Evolutionary conservation across 2,113 vertebrate species (phyloP), one percentile per base, ranked within the genome.

Genomic region (Orthonyx spaldingii): DNA sequence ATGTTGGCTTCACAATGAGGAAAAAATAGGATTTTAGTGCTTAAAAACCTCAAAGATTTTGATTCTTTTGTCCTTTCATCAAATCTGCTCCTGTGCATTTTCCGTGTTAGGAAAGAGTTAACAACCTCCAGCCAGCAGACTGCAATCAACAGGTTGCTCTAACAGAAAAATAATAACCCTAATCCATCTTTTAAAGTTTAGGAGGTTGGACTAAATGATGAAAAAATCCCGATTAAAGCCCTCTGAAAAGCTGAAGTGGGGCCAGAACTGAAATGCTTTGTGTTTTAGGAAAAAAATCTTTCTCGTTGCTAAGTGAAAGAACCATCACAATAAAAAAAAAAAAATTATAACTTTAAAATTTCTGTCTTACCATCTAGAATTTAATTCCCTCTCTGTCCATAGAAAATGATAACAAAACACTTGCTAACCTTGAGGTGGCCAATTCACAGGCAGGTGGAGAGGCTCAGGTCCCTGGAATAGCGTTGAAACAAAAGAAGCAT

Each of bases 361-460:
- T 95, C 94, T 81, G 52, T 26, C 75, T 42, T 41, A 65, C 81
- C 52, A 63, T 80, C 50, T 84, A 94, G 94, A 93, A 96, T 87
- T 49, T 91, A 84, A 71, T 95, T 95, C 89, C 71, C 92, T 93
- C 90, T 96, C 90, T 93, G 81, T 82, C 89, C 94, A 78, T 42
- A 93, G 14, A 97, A 96, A 98, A 97, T 26, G 92, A 98, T 42
- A 97, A 93, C 95, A 93, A 97, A 98, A 97, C 91, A 98, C 92
- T 96, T 97, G 97, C 98, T 98, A 97, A 98, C 98, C 98, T 98
- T 97, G 97, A 88, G 84, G 95, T 96, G 98, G 95, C 83, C 97
- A 97, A 76, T 98, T 98, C 97, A 95, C 82, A 96, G 95, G 97
- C 97, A 97, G 96, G 87, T 85, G 95, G 97, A 95, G 92, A 96